phyloP scores from a whole-genome alignment of 2,113 vertebrate species.

The Chaetodon trifascialis region DNA sequence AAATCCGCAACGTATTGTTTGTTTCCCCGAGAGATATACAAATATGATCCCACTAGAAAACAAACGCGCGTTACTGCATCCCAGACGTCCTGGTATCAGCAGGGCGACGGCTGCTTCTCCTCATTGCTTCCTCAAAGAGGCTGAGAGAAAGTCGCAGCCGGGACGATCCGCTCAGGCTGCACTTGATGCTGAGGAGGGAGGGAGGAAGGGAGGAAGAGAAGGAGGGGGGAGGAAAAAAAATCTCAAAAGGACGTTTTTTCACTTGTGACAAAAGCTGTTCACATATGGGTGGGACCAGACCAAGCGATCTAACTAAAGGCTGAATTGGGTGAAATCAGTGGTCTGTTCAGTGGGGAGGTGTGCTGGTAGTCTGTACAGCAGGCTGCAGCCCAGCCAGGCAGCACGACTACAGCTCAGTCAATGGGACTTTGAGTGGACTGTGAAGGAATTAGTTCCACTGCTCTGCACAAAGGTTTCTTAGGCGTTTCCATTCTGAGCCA shows the following conservation, averaged over 20 bases:
- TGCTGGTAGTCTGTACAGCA: neutral
- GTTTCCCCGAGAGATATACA: constrained; percentile 60
- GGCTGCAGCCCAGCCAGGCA: neutral
- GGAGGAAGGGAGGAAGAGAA: constrained; percentile 21
- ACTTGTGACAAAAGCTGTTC: constrained; percentile 80
- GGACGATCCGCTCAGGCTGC: constrained; percentile 73
- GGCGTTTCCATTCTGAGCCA: constrained; percentile 36
- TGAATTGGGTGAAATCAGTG: constrained; percentile 60
- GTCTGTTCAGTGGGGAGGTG: constrained; percentile 46
- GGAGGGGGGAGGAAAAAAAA: constrained; percentile 15
- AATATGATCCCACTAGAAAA: constrained; percentile 64
- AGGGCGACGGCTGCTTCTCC: constrained; percentile 70
- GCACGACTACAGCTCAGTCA: constrained; percentile 20
- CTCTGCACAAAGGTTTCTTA: constrained; percentile 39
- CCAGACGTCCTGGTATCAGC: constrained; percentile 74
- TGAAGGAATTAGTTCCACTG: constrained; percentile 69
- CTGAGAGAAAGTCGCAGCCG: constrained; percentile 72
- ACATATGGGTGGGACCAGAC: constrained; percentile 79
- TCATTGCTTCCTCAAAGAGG: constrained; percentile 78
- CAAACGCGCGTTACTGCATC: constrained; percentile 71
- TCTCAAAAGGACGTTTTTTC: constrained; percentile 66
- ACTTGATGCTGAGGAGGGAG: constrained; percentile 84
- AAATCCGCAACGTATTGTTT: constrained; percentile 74
- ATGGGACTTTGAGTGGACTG: constrained; percentile 35
- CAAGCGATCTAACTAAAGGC: constrained; percentile 38